Percentiles rank a stretch among this genome's conserved stretches.
phyloP scores from a whole-genome alignment of 2,113 vertebrate species.

The Falco punctatus region DNA sequence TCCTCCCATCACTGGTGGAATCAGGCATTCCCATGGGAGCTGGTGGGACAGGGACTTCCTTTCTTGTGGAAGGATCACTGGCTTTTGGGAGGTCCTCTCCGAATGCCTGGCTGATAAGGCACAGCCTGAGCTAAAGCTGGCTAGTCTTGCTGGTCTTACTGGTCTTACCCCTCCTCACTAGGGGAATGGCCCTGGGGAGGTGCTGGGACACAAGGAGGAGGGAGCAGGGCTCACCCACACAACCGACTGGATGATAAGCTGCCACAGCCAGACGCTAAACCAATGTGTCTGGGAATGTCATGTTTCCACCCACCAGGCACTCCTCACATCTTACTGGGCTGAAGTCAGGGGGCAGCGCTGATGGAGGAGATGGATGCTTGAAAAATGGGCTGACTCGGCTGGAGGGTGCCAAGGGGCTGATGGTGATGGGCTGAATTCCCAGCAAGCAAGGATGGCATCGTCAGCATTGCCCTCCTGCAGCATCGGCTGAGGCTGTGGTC shows the following conservation, averaged over 20 bases:
- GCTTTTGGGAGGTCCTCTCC: neutral
- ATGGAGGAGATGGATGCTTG: neutral
- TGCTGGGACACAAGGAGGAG: neutral
- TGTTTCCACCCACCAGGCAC: neutral
- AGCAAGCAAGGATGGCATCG: neutral
- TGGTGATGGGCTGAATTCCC: neutral
- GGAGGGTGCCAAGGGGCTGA: neutral
- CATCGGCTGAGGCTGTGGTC: neutral
- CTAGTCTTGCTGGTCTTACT: neutral
- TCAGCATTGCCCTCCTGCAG: neutral
- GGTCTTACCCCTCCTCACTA: neutral
- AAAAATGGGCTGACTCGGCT: neutral
- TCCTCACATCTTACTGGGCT: neutral
- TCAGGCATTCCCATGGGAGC: neutral
- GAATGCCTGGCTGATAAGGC: neutral
- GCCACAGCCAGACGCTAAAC: neutral
- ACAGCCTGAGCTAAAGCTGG: neutral
- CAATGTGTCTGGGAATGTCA: neutral
- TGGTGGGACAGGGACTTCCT: neutral
- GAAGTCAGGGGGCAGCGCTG: neutral
- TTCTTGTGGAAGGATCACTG: neutral
- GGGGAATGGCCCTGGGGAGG: neutral
- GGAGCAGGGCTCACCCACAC: neutral
- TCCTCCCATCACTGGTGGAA: neutral
- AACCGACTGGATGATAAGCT: conserved; percentile 1